These are phyloP conservation scores for Pseudopodoces humilis DNA, from an alignment of 2,113 vertebrate genomes.

Conservation along the genomic window DNA sequence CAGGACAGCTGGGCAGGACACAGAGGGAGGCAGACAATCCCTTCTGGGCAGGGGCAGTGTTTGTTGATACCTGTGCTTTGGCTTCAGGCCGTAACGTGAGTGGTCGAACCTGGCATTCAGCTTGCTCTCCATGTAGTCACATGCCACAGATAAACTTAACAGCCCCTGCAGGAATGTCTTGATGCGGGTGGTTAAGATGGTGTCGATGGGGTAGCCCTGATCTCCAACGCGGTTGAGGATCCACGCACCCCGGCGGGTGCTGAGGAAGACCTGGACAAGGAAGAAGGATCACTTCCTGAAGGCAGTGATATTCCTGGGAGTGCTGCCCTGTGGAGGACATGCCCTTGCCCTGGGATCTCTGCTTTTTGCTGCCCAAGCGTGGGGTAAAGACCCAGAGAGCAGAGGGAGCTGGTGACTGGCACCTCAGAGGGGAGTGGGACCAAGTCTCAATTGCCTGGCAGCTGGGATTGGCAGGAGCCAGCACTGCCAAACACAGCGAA, in stretches of 20 bases:
- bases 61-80: constrained; percentile 78
- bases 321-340: accelerated
- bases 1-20: background rate
- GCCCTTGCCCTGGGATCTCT: background rate
- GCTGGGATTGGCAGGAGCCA: background rate
- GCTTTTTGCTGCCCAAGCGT: background rate
- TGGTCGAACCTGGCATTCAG: constrained; percentile 81
- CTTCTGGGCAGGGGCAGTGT: background rate
- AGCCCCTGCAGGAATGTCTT: background rate
- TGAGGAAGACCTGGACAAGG: constrained; percentile 87
- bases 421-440: background rate
- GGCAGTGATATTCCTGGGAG: background rate
- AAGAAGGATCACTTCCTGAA: background rate
- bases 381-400: background rate
- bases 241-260: constrained; percentile 87
- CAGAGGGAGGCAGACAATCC: accelerated
- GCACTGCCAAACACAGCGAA: accelerated
- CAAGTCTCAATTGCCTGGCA: background rate
- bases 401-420: background rate
- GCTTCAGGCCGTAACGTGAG: constrained; percentile 77
- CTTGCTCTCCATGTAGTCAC: constrained; percentile 62
- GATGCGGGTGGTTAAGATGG: background rate
- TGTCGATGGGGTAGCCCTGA: constrained; percentile 45
- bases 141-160: background rate
- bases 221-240: constrained; percentile 78